phyloP scores from a whole-genome alignment of 2,888 invertebrate species.

The Limnephilus rhombicus region DNA sequence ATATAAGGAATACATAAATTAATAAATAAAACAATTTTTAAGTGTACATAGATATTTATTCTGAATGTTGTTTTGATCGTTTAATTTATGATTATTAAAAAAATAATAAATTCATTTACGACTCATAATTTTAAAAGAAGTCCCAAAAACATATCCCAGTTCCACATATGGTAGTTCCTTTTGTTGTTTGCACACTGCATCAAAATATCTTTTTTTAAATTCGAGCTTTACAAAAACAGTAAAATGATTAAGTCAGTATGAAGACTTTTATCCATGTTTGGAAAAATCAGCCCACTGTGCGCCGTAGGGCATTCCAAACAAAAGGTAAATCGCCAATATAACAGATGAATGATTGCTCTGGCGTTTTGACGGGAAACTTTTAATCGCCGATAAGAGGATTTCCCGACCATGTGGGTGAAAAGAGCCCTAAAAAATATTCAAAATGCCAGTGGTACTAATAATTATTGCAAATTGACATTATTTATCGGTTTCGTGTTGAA shows the following conservation, averaged over 20 bases:
- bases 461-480: neutral
- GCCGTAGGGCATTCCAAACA: neutral
- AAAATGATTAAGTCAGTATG: neutral
- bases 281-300: neutral
- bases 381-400: constrained; percentile 6
- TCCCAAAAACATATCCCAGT: no score
- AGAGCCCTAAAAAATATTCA: neutral
- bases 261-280: neutral
- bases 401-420: neutral
- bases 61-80: no score
- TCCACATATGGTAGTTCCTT: no score
- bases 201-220: no score
- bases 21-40: no score
- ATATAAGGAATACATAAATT: no score
- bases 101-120: no score
- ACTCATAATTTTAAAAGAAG: no score
- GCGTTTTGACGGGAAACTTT: constrained; percentile 22
- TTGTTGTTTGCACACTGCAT: no score
- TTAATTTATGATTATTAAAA: no score
- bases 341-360: constrained; percentile 20
- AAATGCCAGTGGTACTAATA: neutral
- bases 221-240: no score
- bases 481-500: neutral
- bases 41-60: no score
- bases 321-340: constrained; percentile 30